Conservation (phyloP, 2,113 vertebrate species). For the Proteles cristata region DNA sequence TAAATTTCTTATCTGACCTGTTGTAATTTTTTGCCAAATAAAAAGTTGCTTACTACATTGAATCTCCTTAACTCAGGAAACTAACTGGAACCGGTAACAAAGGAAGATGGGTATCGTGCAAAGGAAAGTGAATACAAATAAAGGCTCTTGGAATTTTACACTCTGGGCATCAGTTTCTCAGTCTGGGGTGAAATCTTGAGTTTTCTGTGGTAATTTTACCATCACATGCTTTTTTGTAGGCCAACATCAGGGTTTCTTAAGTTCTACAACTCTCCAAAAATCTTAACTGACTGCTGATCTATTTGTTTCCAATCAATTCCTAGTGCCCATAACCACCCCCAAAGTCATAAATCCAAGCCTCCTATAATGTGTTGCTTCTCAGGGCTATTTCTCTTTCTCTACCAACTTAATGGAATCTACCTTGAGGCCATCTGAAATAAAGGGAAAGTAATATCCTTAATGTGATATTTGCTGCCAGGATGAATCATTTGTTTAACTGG, state of each 20-base stretch:
- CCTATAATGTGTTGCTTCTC: neutral
- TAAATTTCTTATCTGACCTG: neutral
- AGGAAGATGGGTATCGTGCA: neutral
- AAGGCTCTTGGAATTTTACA: neutral
- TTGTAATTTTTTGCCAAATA: neutral
- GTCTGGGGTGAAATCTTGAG: neutral
- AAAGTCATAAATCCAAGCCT: neutral
- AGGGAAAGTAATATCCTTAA: neutral
- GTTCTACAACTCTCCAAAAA: neutral
- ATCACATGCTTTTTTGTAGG: neutral
- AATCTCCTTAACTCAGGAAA: neutral
- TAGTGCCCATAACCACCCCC: neutral
- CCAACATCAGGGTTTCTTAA: neutral
- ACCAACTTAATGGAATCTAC: neutral
- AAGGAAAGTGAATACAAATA: neutral
- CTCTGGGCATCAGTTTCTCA: neutral
- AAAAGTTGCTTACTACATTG: neutral
- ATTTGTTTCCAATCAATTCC: neutral
- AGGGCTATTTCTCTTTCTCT: neutral
- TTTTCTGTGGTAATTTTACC: neutral
- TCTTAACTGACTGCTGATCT: neutral
- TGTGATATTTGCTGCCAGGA: neutral
- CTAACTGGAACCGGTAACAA: neutral
- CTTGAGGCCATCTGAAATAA: constrained; percentile 5
- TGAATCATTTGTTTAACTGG: neutral